Evolutionary conservation across 2,113 vertebrate genomes (phyloP).

Genomic region (Perca flavescens): DNA sequence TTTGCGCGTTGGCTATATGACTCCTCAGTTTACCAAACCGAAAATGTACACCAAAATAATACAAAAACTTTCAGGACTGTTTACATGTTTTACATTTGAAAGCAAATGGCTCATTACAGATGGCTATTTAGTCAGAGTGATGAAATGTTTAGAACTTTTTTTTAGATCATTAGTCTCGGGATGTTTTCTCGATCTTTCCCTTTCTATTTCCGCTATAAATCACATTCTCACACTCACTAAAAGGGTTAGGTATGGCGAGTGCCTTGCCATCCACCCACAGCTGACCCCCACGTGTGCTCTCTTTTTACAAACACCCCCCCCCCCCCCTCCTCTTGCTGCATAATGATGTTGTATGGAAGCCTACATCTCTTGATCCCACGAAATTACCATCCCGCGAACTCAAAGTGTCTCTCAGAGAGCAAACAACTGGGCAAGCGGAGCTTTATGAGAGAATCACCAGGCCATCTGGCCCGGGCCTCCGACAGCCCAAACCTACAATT

Average conservation of each 20-base stretch:
- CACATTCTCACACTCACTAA: neutral
- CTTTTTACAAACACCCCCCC: conserved; percentile 58
- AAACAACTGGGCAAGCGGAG: conserved; percentile 85
- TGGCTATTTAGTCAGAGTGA: neutral
- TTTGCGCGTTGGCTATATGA: neutral
- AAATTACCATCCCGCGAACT: conserved; percentile 78
- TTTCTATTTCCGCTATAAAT: neutral
- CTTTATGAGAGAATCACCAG: conserved; percentile 77
- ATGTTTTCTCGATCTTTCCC: neutral
- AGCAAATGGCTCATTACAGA: neutral
- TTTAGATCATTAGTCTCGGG: too few relatives aligned
- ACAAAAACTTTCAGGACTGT: neutral
- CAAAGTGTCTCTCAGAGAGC: conserved; percentile 83
- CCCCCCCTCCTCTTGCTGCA: conserved; percentile 74
- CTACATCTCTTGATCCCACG: conserved; percentile 68
- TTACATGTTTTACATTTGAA: neutral
- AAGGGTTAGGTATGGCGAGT: conserved; percentile 76
- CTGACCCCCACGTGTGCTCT: conserved; percentile 83
- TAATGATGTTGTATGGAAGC: conserved; percentile 87
- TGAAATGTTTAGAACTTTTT: neutral
- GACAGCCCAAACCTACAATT: conserved; percentile 90
- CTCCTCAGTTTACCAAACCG: neutral
- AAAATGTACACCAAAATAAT: neutral
- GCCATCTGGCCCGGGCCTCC: conserved; percentile 90
- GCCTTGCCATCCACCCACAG: conserved; percentile 63